A percentile compares a stretch with the other conserved stretches of the same genome.
Conservation (phyloP, 2,797 vertebrate genomes). For the Gymnoscopelus braueri region DNA sequence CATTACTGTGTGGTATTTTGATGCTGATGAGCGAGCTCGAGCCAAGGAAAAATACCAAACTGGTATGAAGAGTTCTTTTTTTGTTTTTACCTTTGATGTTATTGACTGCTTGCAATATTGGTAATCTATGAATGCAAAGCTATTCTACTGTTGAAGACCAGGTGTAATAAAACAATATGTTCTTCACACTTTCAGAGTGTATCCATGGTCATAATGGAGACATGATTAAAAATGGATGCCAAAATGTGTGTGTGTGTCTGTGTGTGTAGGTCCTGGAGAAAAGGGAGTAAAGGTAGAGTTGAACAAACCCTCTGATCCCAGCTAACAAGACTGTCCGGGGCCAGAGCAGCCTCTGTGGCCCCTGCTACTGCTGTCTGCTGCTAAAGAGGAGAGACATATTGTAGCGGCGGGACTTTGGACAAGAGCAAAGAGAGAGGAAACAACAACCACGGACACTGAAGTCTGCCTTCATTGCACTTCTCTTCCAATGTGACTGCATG, state of each 20-base stretch:
- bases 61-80: conserved; percentile 69
- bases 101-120: neutral
- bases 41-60: conserved; percentile 89
- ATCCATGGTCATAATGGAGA: neutral
- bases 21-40: conserved; percentile 87
- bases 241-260: neutral
- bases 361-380: no score
- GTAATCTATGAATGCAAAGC: neutral
- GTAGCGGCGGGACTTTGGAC: no score
- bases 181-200: no score
- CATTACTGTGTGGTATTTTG: conserved; percentile 91
- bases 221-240: neutral
- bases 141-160: no score
- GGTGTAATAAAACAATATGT: no score
- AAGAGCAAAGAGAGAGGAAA: no score
- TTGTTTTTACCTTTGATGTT: neutral
- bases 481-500: no score
- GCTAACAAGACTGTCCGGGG: conserved; percentile 70
- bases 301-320: conserved; percentile 83
- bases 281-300: conserved; percentile 86
- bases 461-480: no score
- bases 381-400: no score
- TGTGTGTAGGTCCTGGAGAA: conserved; percentile 74
- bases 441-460: no score
- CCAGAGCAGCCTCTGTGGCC: conserved; percentile 68